Conservation (phyloP, 2,113 vertebrate species). For the Etheostoma cragini region DNA sequence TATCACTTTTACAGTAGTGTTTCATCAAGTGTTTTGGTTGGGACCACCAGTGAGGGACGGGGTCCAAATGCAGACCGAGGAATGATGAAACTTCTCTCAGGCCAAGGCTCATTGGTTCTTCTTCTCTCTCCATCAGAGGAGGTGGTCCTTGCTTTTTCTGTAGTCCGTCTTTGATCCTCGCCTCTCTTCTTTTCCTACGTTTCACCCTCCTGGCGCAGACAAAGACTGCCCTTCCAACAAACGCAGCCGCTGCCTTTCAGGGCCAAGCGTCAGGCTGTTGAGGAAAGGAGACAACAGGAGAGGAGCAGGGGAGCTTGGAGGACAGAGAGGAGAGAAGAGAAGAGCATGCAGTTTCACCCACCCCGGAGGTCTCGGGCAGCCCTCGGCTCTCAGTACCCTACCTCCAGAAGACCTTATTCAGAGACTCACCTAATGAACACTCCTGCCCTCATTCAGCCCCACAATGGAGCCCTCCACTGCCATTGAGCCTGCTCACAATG, state of each 20-base stretch:
- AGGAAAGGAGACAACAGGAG: slow-evolving; percentile 70
- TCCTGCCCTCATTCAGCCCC: slow-evolving; percentile 86
- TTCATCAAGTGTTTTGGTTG: slow-evolving; percentile 48
- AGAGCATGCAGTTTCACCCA: slow-evolving; percentile 77
- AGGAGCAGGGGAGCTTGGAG: slow-evolving; percentile 65
- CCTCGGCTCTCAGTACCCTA: slow-evolving; percentile 71
- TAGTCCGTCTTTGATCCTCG: slow-evolving; percentile 74
- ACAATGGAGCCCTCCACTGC: slow-evolving; percentile 86
- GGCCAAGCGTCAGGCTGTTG: slow-evolving; percentile 85
- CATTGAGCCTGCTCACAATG: slow-evolving; percentile 84
- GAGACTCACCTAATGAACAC: slow-evolving; percentile 88
- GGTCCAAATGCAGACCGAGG: slow-evolving; percentile 34
- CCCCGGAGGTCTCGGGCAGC: slow-evolving; percentile 74
- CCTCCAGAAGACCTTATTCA: slow-evolving; percentile 84
- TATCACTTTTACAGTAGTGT: slow-evolving; percentile 63
- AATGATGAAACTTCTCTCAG: slow-evolving; percentile 61
- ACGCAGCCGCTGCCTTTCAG: slow-evolving; percentile 80
- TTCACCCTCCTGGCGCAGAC: slow-evolving; percentile 74
- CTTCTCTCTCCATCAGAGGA: slow-evolving; percentile 64
- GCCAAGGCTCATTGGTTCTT: slow-evolving; percentile 63
- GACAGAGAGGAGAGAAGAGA: slow-evolving; percentile 55
- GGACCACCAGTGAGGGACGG: slow-evolving; percentile 57
- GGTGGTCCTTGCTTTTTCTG: slow-evolving; percentile 71
- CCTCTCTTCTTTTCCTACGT: slow-evolving; percentile 63
- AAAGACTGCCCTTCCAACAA: slow-evolving; percentile 79